Conservation (phyloP, 2,113 vertebrate genomes). For the Octodon degus region DNA sequence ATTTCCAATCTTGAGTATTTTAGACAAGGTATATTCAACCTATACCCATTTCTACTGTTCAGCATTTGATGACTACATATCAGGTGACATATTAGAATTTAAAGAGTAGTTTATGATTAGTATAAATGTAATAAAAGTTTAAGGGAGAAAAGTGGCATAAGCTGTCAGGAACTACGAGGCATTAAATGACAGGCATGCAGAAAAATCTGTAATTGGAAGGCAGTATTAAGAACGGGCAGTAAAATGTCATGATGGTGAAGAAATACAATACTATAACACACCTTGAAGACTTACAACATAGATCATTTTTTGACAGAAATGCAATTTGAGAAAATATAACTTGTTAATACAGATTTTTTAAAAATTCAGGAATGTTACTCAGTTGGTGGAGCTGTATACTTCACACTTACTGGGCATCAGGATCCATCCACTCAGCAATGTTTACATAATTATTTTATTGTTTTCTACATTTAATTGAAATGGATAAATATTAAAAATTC, state of each 20-base stretch:
- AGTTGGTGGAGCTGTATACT: neutral
- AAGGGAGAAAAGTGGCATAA: neutral
- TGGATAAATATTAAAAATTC: neutral
- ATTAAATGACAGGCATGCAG: neutral
- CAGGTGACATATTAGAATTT: neutral
- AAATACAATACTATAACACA: neutral
- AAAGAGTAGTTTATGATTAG: neutral
- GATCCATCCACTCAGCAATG: neutral
- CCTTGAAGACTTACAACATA: neutral
- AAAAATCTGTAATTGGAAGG: neutral
- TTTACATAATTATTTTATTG: neutral
- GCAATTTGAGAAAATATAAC: conserved; percentile 8
- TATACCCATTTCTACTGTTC: neutral
- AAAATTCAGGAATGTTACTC: neutral
- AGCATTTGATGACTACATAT: neutral
- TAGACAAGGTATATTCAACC: neutral
- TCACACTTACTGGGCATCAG: conserved; percentile 2
- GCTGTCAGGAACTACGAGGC: neutral
- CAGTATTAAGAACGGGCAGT: neutral
- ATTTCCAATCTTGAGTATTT: neutral
- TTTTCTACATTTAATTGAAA: conserved; percentile 27
- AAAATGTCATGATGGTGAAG: neutral
- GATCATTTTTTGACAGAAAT: neutral
- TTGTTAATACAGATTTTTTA: neutral
- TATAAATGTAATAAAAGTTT: neutral